Evolutionary conservation across 2,797 vertebrate genomes (phyloP), one percentile per base, ranked within the genome.

Genomic region (Alfaro cultratus): DNA sequence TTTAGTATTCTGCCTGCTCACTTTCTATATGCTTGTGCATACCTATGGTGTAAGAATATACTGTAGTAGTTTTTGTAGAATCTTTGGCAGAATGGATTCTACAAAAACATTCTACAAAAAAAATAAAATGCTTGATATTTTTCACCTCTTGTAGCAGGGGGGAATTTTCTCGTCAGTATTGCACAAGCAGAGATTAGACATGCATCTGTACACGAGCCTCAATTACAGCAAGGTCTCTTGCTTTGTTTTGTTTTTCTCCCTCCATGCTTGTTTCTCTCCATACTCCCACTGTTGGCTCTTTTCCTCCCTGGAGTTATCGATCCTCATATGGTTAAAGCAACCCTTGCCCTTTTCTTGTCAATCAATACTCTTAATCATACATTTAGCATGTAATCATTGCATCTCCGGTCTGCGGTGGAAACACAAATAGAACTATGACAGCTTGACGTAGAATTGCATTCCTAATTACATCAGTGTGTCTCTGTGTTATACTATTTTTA

Each of bases 241-340:
- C 79, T 68, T 46, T 31, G 49, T 70, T 29, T 51, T 47, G 45
- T 46, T 31, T 62, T 62, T 62, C 34, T 36, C 57, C 31, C 36
- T 36, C 47, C 41, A 13, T 51, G 10, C 70, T 26, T 76, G 15
- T 79, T 36, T 46, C 2, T 76, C 11, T 78, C 29, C 70, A 2
- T 51, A 5, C 36, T 57, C 70, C 75, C 64, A 80, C 67, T 39
- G 51, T 60, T 18, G 7, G 29, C 26, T 81, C 21, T 64, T 64
- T 47, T 53, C 1, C 34, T 57, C 79, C 12, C 55, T 16, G 45
- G 55, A 80, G 53, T 85, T 79, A 75, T 47, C 62, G 67, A 77
- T 83, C 71, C 73, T 83, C 73, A 76, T 70, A 49, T 83, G 73
- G 74, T 86, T 91, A 77, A 88, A 64, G 75, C 76, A 85, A 86